Evolutionary conservation across 2,888 invertebrate species (phyloP).

Genomic region (Eupithecia subumbrata): DNA sequence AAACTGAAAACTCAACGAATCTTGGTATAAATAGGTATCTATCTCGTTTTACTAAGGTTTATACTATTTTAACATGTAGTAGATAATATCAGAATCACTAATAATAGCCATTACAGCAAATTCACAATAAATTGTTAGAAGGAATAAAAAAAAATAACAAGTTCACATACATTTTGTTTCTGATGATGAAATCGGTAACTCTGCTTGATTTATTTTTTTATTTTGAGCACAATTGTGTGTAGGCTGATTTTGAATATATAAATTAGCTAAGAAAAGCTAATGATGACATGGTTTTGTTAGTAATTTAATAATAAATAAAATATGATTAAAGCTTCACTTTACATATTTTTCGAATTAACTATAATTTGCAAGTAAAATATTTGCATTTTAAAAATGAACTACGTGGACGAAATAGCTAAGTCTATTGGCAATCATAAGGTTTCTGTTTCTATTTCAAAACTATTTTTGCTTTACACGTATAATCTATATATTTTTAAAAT

Average conservation of each 20-base stretch:
- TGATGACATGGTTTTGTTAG: background rate
- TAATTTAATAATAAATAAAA: background rate
- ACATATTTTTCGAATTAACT: constrained; percentile 14
- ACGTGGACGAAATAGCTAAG: constrained; percentile 72
- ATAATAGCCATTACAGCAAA: background rate
- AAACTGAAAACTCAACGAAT: background rate
- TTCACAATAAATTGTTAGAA: background rate
- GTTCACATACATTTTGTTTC: background rate
- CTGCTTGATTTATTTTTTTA: background rate
- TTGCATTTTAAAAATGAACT: constrained; percentile 45
- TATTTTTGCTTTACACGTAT: constrained; percentile 40
- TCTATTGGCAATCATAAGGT: constrained; percentile 61
- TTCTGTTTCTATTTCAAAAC: constrained; percentile 49
- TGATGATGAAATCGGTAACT: background rate
- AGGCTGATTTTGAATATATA: background rate
- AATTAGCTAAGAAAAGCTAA: background rate
- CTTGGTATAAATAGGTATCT: background rate
- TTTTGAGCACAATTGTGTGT: background rate
- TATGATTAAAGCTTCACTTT: background rate
- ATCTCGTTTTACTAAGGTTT: background rate
- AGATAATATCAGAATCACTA: background rate
- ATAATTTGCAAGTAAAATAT: constrained; percentile 39
- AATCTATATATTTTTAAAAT: constrained; percentile 59
- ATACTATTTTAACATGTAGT: background rate
- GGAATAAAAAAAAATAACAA: background rate